Percentiles rank a stretch among this genome's conserved stretches.
These are phyloP conservation scores for Allacma fusca DNA, from an alignment of 2,888 invertebrate species.

Conservation along the genomic window DNA sequence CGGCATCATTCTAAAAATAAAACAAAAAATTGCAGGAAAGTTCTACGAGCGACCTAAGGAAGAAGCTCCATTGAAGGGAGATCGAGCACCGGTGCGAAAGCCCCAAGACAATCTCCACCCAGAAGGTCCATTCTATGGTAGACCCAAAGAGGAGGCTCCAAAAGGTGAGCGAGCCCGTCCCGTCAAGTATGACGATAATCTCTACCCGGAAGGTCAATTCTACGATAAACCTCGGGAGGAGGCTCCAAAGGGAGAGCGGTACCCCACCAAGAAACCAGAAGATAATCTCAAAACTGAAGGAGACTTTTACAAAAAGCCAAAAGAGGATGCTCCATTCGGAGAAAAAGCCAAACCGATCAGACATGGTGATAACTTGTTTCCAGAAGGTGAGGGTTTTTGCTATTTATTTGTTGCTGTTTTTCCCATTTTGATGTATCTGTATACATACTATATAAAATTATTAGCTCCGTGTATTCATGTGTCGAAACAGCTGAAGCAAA, in stretches of 20 bases:
- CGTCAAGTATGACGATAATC: conserved; percentile 65
- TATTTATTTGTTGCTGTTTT: too few relatives aligned
- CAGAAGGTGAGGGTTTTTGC: conserved; percentile 39
- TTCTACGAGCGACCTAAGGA: conserved; percentile 62
- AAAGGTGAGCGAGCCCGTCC: conserved; percentile 66
- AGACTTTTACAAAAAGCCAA: conserved; percentile 47
- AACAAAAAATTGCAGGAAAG: conserved; percentile 61
- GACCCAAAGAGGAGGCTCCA: conserved; percentile 60
- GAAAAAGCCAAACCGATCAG: conserved; percentile 65
- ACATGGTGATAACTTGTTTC: conserved; percentile 64
- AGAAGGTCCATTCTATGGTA: conserved; percentile 64
- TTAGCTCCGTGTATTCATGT: too few relatives aligned
- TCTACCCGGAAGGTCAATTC: conserved; percentile 71
- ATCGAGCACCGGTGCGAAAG: conserved; percentile 63
- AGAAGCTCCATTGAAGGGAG: conserved; percentile 46
- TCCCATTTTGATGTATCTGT: too few relatives aligned
- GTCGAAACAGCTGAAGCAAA: too few relatives aligned
- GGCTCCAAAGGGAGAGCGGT: conserved; percentile 54
- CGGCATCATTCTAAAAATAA: too few relatives aligned
- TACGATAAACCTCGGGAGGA: conserved; percentile 63
- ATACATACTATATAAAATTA: too few relatives aligned
- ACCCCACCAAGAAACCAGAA: conserved; percentile 65
- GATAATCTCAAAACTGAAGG: conserved; percentile 69
- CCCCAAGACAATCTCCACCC: conserved; percentile 69
- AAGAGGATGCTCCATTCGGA: conserved; percentile 59